phyloP scores from a whole-genome alignment of 2,888 invertebrate genomes.

The Ophonus ardosiacus region DNA sequence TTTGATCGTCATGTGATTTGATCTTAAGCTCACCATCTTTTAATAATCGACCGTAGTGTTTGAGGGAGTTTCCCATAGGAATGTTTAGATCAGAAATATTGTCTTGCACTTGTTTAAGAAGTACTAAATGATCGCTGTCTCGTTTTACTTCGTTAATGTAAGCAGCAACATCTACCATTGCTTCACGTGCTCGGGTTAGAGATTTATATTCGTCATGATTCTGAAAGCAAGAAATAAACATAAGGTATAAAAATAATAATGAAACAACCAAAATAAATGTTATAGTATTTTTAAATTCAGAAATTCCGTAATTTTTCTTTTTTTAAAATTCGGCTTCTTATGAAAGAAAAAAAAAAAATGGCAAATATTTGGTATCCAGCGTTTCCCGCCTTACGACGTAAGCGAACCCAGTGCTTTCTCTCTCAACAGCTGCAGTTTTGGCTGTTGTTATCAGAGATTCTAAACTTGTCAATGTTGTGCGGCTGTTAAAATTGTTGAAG shows the following conservation, averaged over 20 bases:
- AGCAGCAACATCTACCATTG: slow-evolving; percentile 97
- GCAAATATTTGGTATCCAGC: too few species aligned
- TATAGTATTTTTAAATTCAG: too few species aligned
- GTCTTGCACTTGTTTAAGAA: slow-evolving; percentile 93
- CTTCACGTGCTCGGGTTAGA: slow-evolving; percentile 92
- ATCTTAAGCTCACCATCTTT: slow-evolving; percentile 97
- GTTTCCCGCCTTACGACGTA: too few species aligned
- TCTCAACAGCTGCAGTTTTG: too few species aligned
- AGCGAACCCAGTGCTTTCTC: too few species aligned
- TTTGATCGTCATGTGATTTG: slow-evolving; percentile 92
- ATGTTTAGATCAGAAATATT: slow-evolving; percentile 87
- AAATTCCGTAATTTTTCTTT: too few species aligned
- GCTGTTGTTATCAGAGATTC: too few species aligned
- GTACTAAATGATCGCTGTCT: slow-evolving; percentile 94
- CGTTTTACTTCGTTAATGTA: slow-evolving; percentile 99
- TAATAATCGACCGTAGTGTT: slow-evolving; percentile 93
- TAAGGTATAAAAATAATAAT: not conserved
- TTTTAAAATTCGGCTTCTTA: too few species aligned
- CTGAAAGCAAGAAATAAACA: slow-evolving; percentile 72
- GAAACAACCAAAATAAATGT: too few species aligned
- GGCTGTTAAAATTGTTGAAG: too few species aligned
- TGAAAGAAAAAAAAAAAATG: too few species aligned
- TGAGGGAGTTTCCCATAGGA: slow-evolving; percentile 88
- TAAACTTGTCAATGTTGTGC: too few species aligned
- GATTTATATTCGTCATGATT: slow-evolving; percentile 90